Evolutionary conservation across 2,113 vertebrate species (phyloP).

Genomic region (Odocoileus hemionus): DNA sequence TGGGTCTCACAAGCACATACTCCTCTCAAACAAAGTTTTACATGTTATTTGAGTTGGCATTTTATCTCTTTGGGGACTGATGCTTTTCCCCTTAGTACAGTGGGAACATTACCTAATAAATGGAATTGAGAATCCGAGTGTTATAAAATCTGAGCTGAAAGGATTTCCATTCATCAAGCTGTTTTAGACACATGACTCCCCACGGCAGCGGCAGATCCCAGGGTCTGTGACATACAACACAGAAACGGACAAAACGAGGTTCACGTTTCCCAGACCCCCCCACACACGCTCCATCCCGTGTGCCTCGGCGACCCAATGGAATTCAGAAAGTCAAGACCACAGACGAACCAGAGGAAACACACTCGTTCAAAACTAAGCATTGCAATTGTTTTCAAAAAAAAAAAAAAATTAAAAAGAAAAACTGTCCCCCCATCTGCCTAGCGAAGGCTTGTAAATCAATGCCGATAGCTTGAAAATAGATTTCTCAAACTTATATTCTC

Average conservation of each 20-base stretch:
- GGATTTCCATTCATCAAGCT: background rate
- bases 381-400: slow-evolving; percentile 58
- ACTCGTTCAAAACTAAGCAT: slow-evolving; percentile 66
- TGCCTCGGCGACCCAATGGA: background rate
- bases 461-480: slow-evolving; percentile 71
- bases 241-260: background rate
- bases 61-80: slow-evolving; percentile 35
- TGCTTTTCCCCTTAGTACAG: background rate
- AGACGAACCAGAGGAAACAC: slow-evolving; percentile 4
- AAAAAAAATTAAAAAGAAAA: background rate
- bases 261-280: background rate
- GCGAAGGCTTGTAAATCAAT: slow-evolving; percentile 70
- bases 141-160: background rate
- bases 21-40: slow-evolving; percentile 69
- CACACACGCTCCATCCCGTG: accelerated
- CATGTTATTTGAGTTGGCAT: slow-evolving; percentile 16
- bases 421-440: slow-evolving; percentile 2
- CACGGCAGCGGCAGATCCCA: background rate
- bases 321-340: slow-evolving; percentile 39
- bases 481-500: slow-evolving; percentile 73
- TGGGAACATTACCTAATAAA: background rate
- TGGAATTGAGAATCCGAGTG: background rate
- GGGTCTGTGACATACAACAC: background rate
- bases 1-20: background rate
- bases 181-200: background rate